Evolutionary conservation across 2,797 vertebrate genomes (phyloP), one percentile per base, ranked within the genome.

Genomic region (Trematomus bernacchii): DNA sequence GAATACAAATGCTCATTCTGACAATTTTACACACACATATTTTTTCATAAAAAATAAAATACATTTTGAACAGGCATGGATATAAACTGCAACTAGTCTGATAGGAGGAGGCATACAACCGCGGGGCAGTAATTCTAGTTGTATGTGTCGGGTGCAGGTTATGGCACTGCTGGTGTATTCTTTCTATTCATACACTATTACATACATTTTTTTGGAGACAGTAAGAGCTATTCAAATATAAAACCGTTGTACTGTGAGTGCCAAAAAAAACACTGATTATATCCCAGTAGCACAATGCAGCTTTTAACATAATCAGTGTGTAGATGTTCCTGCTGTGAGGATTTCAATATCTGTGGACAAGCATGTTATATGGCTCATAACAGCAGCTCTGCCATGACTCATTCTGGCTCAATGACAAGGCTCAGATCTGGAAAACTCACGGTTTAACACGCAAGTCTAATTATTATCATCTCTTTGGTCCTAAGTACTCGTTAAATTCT

Each of bases 261-360:
- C 15, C 47, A 55, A 42, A 55, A 55, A 12, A 33, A 50, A 2
- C 19, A 64, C 60, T 42, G 55, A 13, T 50, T 33, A 6, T 60
- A 44, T 57, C 27, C 51, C 19, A 46, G 2, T 18, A 53, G 55
- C 3, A 5, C 16, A 18, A 14, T 27, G 11, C 27, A 59, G 21
- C 19, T 21, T 10, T 19, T 55, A 13, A 37, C 42, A 11, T 44
- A 5, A 18, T 47, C 50, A 30, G 14, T 18, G 18, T 52, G 18
- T 53, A 3, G 6, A 23, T 50, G 43, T 21, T 37, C 2, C 44
- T 52, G 59, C 11, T 59, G 59, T 40, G 13, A 48, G 23, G 15
- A 52, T 68, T 73, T 52, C 15, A 73, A 63, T 40, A 53, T 66
- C 19, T 55, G 1, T 55, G 30, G 27, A 11, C 50, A 11, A 2